A percentile compares a stretch with the other conserved stretches of the same genome.
phyloP scores from a whole-genome alignment of 1,140 invertebrate species.

The Bursaphelenchus mucronatus region DNA sequence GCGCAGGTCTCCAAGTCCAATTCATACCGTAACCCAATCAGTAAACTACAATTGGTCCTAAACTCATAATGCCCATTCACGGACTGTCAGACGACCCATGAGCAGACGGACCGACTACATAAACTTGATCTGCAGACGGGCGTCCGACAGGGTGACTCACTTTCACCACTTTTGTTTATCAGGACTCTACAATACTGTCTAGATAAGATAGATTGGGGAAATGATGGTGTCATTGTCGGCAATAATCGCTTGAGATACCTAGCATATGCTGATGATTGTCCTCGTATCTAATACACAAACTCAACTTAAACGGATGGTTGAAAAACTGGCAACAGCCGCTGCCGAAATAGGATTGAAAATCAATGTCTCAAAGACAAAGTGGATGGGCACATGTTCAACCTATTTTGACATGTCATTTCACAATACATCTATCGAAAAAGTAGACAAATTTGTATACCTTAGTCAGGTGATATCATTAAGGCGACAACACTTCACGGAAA shows the following conservation, averaged over 20 bases:
- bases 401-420: no score
- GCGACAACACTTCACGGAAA: constrained; percentile 16
- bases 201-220: constrained; percentile 17
- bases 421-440: constrained; percentile 1
- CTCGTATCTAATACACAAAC: constrained; percentile 24
- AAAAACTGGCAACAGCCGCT: constrained; percentile 8
- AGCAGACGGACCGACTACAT: no score
- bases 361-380: constrained; percentile 20
- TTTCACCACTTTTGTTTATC: constrained; percentile 64
- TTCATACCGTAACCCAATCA: no score
- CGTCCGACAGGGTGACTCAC: constrained; percentile 65
- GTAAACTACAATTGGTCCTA: no score
- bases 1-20: no score
- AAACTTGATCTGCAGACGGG: no score
- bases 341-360: constrained; percentile 21
- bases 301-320: constrained; percentile 25
- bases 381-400: constrained; percentile 10
- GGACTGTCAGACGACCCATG: no score
- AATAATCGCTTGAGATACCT: constrained; percentile 26
- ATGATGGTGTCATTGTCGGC: constrained; percentile 13
- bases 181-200: constrained; percentile 62
- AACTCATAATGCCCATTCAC: no score
- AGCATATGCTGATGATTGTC: constrained; percentile 60
- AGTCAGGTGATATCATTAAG: constrained; percentile 20
- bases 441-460: constrained; percentile 18